Evolutionary conservation across 2,888 invertebrate genomes (phyloP), one percentile per base, ranked within the genome.

Genomic region (Nomada fucata): DNA sequence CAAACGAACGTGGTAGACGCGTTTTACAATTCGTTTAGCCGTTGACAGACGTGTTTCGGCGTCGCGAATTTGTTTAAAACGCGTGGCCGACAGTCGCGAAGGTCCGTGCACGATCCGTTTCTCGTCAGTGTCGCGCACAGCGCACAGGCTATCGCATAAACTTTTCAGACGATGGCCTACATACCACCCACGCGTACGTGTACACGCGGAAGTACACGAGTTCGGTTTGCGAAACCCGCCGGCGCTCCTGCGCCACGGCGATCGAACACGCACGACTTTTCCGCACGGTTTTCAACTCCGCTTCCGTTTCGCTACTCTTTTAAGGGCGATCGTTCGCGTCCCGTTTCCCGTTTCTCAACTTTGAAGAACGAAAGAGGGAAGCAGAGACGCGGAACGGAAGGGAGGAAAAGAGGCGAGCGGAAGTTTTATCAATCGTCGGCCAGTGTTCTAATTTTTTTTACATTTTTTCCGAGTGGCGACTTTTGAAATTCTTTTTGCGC

Each of bases 101-200:
- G 61, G 61, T 79, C 67, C 61, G 10, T 18, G 20, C 59, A 11
- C 52, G 57, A 61, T 20, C 65, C 64, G 26, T 60, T 47, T 11
- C 55, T 55, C 76, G 82, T 75, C 74, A 71, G 73, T 57, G 76
- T 68, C 20, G 55, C 44, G 73, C 64, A 53, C 71, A 57, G 72
- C 57, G 74, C 70, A 15, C 53, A 55, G 81, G 71, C 78, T 86
- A 87, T 89, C 84, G 83, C 85, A 86, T 88, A 89, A 89, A 90
- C 82, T 90, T 90, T 90, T 88, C 88, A 90, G 82, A 83, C 84
- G 82, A 86, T 79, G 90, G 78, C 87, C 90, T 89, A 90, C 86
- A 89, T 90, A 85, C 78, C 75, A 57, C 60, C 55, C 69, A 72
- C 82, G 64, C 73, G 65, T 77, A 76, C 70, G 59, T 57, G 60